Base-by-base conservation (phyloP, 2,888 invertebrate species). In the Malthinus flaveolus region DNA sequence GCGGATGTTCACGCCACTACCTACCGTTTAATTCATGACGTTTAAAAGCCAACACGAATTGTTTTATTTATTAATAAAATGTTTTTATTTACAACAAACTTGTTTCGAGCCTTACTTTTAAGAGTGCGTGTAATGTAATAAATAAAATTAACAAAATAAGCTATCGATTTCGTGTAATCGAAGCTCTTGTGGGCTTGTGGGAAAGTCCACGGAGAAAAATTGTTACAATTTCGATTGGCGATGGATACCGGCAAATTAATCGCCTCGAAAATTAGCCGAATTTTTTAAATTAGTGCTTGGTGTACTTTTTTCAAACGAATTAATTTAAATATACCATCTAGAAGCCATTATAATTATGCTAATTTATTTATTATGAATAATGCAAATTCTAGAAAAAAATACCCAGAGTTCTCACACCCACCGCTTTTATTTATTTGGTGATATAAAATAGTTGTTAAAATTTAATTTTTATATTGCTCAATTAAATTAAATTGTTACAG, bases 11-110 rank as follows among this genome's bases (percentile, higher is more conserved):
- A 31, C 57, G 51, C 51, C 51, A 42, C 36, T 48, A 48, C 37
- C 36, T 51, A 51, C 11, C 37, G 15, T 46, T 58, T 58, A 48
- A 48, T 58, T 49, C 52, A 58, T 58, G 47, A 56, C 47, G 50
- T 53, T 49, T 34, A 46, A 44, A 32, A 49, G 51, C 51, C 46
- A 46, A 46, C 47, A 51, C 50, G 34, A 47, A 47, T 39, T 56
- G 34, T 56, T 46, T 50, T 56, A 50, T 51, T 50, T 56, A 56
- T 55, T 55, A 49, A 55, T 42, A 55, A 55, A 48, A 45, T 39
- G 36, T 11, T 23, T 49, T 31, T 11, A 31, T 35, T 32, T 46
- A 13, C 23, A 46, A 32, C 46, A 32, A 31, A 32, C 46, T 15
- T 12, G 46, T 32, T 32, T 46, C 12, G 10, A 46, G 10, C 9